Evolutionary conservation across 2,888 invertebrate species (phyloP), one percentile per base, ranked within the genome.

Genomic region (Microplitis manilae): DNA sequence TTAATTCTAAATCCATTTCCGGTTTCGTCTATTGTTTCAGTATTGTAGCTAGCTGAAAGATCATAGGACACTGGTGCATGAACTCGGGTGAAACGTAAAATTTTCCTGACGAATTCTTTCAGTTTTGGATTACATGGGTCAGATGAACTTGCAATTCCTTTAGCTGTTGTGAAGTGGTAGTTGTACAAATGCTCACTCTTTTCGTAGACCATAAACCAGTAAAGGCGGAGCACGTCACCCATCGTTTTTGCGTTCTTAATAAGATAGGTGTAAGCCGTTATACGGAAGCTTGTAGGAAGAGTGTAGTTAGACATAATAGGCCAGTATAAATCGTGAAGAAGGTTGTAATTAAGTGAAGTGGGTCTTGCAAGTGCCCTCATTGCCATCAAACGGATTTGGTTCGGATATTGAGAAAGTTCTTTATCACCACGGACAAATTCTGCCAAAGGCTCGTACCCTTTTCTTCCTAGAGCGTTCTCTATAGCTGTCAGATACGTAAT

Each of bases 121-220:
- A 88, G 78, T 1, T 84, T 81, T 39, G 81, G 76, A 30, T 89
- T 86, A 81, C 91, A 91, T 5, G 91, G 90, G 81, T 90, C 89
- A 1, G 87, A 88, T 9, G 90, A 89, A 73, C 88, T 83, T 0
- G 89, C 87, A 39, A 92, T 81, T 9, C 90, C 87, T 64, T 89
- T 85, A 38, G 92, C 80, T 0, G 90, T 90, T 0, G 90, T 90
- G 79, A 91, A 89, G 83, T 91, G 90, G 81, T 90, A 91, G 79
- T 90, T 90, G 81, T 91, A 91, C 2, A 92, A 82, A 81, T 91
- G 90, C 59, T 89, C 84, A 80, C 90, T 87, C 1, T 83, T 85
- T 80, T 92, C 91, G n/a, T 86, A 79, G 50, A 87, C 81, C 91
- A 92, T 91, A 73, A 89, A 84, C 90, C 90, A 91, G 79, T 90